Base-by-base conservation (phyloP, 2,888 invertebrate genomes). In the Platycheirus rosarum region DNA sequence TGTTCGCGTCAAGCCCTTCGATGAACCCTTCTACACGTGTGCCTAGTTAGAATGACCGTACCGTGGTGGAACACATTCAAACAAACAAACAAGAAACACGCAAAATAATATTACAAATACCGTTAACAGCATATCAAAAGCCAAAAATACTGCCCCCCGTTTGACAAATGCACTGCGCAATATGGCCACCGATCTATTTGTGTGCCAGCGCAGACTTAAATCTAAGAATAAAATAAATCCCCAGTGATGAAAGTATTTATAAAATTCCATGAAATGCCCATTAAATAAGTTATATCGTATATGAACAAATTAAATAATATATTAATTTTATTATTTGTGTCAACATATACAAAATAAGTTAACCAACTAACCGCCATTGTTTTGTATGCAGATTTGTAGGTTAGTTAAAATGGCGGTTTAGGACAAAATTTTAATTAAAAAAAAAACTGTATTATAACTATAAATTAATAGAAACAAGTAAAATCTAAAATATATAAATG, bases 1-100 rank as follows among this genome's bases (percentile, higher is more conserved):
- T 63, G 95, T 97, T 86, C 92, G 97, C 82, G 95, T 96, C 77
- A 94, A 96, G 87, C 92, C 95, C 76, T 94, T 96, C 77, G 96
- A 96, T 85, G 93, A 88, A 9, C 86, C 88, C 20, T 86, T 85
- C 23, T 89, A 89, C 63, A 73, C 86, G 57, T 87, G 88, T 49
- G 86, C 87, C 86, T 88, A 88, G 89, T 88, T 73, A 44, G 73
- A 51, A 60, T 70, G 51, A 23, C 60, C 79, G 8, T 26, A 46
- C 8, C 44, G 13, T 6, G 26, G 16, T 26, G 29, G 11, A 7
- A 14, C 69, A 13, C 13, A 42, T 9, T 29, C 40, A 26, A 42
- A 13, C 8, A 20, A 74, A 26, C 14, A 18, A 7, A 32, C 18
- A 16, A 53, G 32, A 26, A 18, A 46, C 16, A 32, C 26, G 23